These are phyloP conservation scores for Riptortus pedestris DNA, from an alignment of 1,140 invertebrate species.

Conservation along the genomic window DNA sequence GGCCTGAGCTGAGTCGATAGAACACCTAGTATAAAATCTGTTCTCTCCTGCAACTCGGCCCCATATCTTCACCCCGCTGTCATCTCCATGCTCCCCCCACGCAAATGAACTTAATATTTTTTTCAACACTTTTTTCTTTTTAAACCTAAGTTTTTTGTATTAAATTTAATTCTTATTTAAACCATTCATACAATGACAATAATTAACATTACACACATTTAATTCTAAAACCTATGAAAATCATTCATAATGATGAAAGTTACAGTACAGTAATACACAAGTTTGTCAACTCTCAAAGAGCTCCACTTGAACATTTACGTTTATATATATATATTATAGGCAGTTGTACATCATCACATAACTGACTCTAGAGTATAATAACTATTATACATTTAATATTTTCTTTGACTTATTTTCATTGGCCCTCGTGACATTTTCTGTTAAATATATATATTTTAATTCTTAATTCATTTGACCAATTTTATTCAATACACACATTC, in stretches of 20 bases:
- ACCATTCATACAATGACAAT: conserved; percentile 24
- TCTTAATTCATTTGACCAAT: conserved; percentile 8
- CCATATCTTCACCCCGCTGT: neutral
- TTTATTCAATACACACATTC: conserved; percentile 7
- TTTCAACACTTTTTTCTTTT: conserved; percentile 16
- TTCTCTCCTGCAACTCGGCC: no score
- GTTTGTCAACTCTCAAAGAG: conserved; percentile 5
- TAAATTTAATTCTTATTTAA: conserved; percentile 21
- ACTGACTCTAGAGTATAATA: conserved; percentile 6
- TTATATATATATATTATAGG: conserved; percentile 8
- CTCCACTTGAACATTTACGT: neutral
- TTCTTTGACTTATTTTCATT: conserved; percentile 5
- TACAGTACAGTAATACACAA: conserved; percentile 28
- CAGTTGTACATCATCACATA: conserved; percentile 8
- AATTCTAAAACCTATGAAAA: conserved; percentile 30
- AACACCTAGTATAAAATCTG: no score
- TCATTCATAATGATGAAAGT: conserved; percentile 30
- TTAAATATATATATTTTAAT: conserved; percentile 1
- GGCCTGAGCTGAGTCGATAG: conserved; percentile 6
- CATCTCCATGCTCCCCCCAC: neutral
- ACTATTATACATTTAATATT: conserved; percentile 8
- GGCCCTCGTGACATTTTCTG: neutral
- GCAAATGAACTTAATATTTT: neutral
- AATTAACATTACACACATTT: conserved; percentile 32
- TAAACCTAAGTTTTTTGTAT: conserved; percentile 13